A percentile compares a stretch with the other conserved stretches of the same genome.
Evolutionary conservation across 2,797 vertebrate species (phyloP).

Genomic region (Acanthurus lineatus): DNA sequence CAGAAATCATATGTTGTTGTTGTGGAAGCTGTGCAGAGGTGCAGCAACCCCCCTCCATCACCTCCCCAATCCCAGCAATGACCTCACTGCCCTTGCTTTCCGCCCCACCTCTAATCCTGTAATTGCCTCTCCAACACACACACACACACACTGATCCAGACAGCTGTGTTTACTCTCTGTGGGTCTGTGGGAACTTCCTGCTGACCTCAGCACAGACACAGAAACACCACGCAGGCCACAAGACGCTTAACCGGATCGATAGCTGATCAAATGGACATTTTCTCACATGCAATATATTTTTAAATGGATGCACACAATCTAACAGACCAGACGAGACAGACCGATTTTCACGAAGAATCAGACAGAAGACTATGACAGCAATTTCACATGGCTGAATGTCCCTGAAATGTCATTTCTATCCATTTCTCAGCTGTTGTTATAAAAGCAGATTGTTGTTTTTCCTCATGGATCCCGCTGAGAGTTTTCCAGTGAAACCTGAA

Average conservation of each 20-base stretch:
- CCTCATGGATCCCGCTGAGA: neutral
- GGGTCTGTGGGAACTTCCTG: slow-evolving; percentile 76
- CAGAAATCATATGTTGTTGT: too few species aligned
- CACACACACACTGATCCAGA: slow-evolving; percentile 48
- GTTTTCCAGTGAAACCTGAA: slow-evolving; percentile 8
- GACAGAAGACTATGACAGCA: neutral
- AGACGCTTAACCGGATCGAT: slow-evolving; percentile 56
- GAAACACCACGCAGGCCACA: slow-evolving; percentile 18
- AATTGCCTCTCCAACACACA: slow-evolving; percentile 54
- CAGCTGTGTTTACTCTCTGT: slow-evolving; percentile 82
- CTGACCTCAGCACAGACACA: slow-evolving; percentile 77
- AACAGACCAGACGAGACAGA: neutral
- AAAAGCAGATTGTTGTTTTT: slow-evolving; percentile 12
- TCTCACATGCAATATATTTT: slow-evolving; percentile 4
- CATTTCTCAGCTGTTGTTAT: slow-evolving; percentile 3
- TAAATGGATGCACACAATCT: slow-evolving; percentile 13
- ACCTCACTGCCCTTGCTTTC: slow-evolving; percentile 66
- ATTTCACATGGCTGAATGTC: neutral
- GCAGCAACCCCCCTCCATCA: neutral
- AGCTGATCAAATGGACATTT: slow-evolving; percentile 55
- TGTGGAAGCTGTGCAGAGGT: neutral
- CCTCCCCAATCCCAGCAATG: slow-evolving; percentile 5
- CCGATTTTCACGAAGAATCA: neutral
- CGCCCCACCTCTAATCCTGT: slow-evolving; percentile 58
- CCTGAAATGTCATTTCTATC: accelerated